Evolutionary conservation across 2,113 vertebrate genomes (phyloP), one percentile per base, ranked within the genome.

Genomic region (Megaptera novaeangliae): DNA sequence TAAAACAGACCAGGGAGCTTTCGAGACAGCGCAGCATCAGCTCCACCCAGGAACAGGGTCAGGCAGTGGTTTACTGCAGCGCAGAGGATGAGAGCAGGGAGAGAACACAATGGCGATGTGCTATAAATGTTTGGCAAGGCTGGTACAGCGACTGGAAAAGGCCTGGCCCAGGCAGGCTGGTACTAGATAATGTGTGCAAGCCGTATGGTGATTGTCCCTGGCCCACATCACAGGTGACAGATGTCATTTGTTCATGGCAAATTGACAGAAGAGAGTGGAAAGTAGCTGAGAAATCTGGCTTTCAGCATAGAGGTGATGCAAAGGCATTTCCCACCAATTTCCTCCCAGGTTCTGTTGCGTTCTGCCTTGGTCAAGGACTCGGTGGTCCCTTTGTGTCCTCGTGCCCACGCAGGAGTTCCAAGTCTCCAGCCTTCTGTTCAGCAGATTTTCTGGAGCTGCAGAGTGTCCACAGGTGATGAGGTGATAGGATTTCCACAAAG

Each of bases 51-150:
- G 88, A 90, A 94, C 84, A 96, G 92, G 83, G 92, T 95, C 97
- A 98, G 97, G 63, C 97, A 92, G 66, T 97, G 95, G 82, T 97
- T 98, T 97, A 96, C 88, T 97, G 92, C 94, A 94, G 97, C 17
- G 1, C 39, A 31, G 95, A 96, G 97, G 87, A 85, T 82, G 84
- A 46, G 12, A 91, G 52, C 78, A 89, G 92, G 77, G 34, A 92
- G 90, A 91, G 81, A 96, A 95, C 64, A 94, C 95, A 96, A 93
- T 95, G 80, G 96, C 66, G 13, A n/a, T 0, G 2, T 61, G 78
- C 72, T 91, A 3, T 88, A 63, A 93, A 91, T 94, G 81, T 88
- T 91, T 97, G 93, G 81, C 82, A 97, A 86, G 63, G 46, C 81
- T 71, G 74, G 1, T 25, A 36, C 34, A 88, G 93, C 1, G 0